A percentile compares a stretch with the other conserved stretches of the same genome.
Evolutionary conservation across 2,113 vertebrate genomes (phyloP).

Genomic region (Petrocephalus zakoni): DNA sequence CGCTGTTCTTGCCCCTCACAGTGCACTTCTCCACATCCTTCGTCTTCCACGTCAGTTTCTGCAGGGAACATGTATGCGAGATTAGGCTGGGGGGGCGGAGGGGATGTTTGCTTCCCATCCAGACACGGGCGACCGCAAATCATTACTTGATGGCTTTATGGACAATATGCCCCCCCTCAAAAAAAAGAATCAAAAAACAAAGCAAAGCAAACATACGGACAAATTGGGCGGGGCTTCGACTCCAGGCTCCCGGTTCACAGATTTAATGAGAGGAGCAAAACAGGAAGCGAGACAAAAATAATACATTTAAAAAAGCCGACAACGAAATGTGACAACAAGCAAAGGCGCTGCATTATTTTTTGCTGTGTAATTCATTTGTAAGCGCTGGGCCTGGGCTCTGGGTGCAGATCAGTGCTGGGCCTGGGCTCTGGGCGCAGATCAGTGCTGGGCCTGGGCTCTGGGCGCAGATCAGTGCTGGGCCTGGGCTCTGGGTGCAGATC

Average conservation of each 20-base stretch:
- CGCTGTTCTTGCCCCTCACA: conserved; percentile 70
- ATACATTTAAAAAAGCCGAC: neutral
- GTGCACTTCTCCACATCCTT: conserved; percentile 72
- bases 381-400: neutral
- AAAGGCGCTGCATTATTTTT: neutral
- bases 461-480: neutral
- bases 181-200: neutral
- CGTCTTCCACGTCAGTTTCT: conserved; percentile 73
- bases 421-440: too few species aligned
- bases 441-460: neutral
- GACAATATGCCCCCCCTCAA: neutral
- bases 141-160: neutral
- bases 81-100: conserved; percentile 13
- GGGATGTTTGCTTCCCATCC: too few species aligned
- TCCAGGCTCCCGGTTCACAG: neutral
- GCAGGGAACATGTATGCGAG: conserved; percentile 38
- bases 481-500: neutral
- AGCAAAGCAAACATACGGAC: neutral
- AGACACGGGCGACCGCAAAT: neutral
- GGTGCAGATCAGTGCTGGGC: neutral
- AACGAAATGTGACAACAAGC: neutral
- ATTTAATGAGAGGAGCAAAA: neutral
- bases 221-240: neutral
- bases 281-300: neutral
- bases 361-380: neutral